Conservation (phyloP, 1,140 invertebrate genomes). For the Scaptodrosophila lebanonensis region DNA sequence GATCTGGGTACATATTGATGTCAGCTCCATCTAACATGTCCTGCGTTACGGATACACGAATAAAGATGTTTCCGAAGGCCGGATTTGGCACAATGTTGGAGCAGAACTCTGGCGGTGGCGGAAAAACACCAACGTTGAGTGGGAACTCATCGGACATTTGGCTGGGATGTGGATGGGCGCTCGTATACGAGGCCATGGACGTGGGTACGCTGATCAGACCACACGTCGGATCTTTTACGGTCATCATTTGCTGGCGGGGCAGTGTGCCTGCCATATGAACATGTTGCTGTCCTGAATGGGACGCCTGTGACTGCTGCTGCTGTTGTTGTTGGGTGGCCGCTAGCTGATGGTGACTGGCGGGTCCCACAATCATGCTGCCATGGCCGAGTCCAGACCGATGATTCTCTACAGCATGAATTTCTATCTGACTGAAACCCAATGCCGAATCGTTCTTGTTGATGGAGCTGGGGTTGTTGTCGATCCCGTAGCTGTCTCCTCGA, state of each 20-base stretch:
- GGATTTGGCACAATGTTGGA: slow-evolving; percentile 79
- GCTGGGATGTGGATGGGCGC: slow-evolving; percentile 40
- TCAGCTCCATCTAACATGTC: slow-evolving; percentile 80
- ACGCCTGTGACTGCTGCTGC: slow-evolving; percentile 38
- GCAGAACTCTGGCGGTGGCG: slow-evolving; percentile 82
- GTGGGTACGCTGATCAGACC: slow-evolving; percentile 71
- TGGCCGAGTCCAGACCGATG: slow-evolving; percentile 38
- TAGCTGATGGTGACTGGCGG: slow-evolving; percentile 38
- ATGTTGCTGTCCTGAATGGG: slow-evolving; percentile 5
- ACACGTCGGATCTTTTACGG: slow-evolving; percentile 66
- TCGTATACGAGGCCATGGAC: slow-evolving; percentile 58
- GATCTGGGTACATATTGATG: slow-evolving; percentile 85
- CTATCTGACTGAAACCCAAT: slow-evolving; percentile 81
- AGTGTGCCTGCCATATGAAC: slow-evolving; percentile 31
- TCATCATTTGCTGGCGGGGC: slow-evolving; percentile 59
- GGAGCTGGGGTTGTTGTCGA: slow-evolving; percentile 78
- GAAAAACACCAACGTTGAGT: slow-evolving; percentile 79
- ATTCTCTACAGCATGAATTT: slow-evolving; percentile 85
- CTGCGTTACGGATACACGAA: slow-evolving; percentile 85
- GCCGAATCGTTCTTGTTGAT: slow-evolving; percentile 75
- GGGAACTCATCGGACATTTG: slow-evolving; percentile 73
- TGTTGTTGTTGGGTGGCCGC: slow-evolving; percentile 49
- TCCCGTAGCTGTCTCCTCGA: slow-evolving; percentile 81
- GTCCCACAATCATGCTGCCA: slow-evolving; percentile 31
- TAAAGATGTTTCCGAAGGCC: slow-evolving; percentile 84